Evolutionary conservation across 2,113 vertebrate species (phyloP), one percentile per base, ranked within the genome.

Genomic region (Mustela nigripes): DNA sequence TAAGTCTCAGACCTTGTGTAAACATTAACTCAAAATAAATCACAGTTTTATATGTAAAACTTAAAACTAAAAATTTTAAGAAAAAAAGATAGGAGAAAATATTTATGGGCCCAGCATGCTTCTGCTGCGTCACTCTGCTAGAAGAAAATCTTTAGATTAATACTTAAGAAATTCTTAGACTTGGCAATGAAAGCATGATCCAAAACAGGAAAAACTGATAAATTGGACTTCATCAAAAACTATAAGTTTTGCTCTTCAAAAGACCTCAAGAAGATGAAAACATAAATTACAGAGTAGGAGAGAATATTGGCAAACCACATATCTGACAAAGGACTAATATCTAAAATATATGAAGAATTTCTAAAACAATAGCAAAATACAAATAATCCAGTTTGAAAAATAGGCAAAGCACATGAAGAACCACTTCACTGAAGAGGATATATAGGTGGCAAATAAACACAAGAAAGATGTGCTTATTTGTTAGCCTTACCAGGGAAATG

Each of bases 221-320:
- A 67, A 45, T 21, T 76, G 7, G 58, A 58, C 53, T 24, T 94
- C 9, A 67, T 79, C 21, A 88, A 83, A 76, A 67, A 9, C 50
- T 67, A n/a, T 90, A 74, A 36, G 83, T 79, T 94, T 96, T 78
- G 22, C n/a, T 83, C 42, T 58, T 67, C 28, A 45, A 53, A 87
- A 83, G 39, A 56, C 53, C 73, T 39, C 45, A 76, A 89, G 31
- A 63, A 4, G 33, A 42, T 36, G 16, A n/a, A 69, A 86, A 82
- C 36, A 16, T 36, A 71, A 86, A 42, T 60, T 67, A 42, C n/a
- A 62, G 24, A 78, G 9, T 21, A 60, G 79, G 31, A 56, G 53
- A 73, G 71, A 71, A 82, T 53, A 60, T 89, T 65, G 83, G 67
- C 19, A 95, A 83, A n/a, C 42, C 53, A 88, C 11, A 4, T 18